Base-by-base conservation (phyloP, 2,113 vertebrate genomes). In the Cyanoramphus novaezelandiae region DNA sequence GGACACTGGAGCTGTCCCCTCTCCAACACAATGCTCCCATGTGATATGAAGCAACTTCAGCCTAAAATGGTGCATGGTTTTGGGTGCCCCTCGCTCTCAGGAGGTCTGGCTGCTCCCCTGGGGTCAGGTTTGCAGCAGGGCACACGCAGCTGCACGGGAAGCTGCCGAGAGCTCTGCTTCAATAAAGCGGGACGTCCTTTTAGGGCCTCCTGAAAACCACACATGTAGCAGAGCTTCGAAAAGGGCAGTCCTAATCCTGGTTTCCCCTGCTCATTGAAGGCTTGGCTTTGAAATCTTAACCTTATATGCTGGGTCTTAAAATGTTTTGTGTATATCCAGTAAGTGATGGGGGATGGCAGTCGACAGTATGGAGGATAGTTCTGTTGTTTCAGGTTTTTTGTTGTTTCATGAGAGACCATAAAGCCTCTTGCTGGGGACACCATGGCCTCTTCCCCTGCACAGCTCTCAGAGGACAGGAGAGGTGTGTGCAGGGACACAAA, bases 101-200 rank as follows among this genome's bases (percentile, higher is more conserved):
- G 88, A 64, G 82, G 63, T 39, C 88, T 59, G 92, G 82, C 39
- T 35, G 83, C 94, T 94, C 91, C 96, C 95, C 68, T 69, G 83
- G 76, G 94, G 21, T 81, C 20, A 4, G 71, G 19, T 47, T 88
- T 69, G 82, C 79, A 27, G 86, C 35, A 6, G 55, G 76, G 86
- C 83, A 13, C 80, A 33, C 24, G 0, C 95, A 96, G 95, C 95
- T 96, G 93, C 94, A 96, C 8, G 82, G 93, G 95, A 97, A 96
- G 81, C 80, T 21, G 86, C 92, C 2, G 75, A 62, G 75, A 72
- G 90, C 92, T 94, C 62, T 86, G 94, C 92, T 95, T 65, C 92
- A 95, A 13, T 90, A 91, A 49, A 86, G 59, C 17, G 20, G 87
- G 69, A 94, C 81, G 2, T 64, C 11, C 77, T 49, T 68, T 68